Evolutionary conservation across 2,797 vertebrate genomes (phyloP).

Genomic region (Fratercula arctica): DNA sequence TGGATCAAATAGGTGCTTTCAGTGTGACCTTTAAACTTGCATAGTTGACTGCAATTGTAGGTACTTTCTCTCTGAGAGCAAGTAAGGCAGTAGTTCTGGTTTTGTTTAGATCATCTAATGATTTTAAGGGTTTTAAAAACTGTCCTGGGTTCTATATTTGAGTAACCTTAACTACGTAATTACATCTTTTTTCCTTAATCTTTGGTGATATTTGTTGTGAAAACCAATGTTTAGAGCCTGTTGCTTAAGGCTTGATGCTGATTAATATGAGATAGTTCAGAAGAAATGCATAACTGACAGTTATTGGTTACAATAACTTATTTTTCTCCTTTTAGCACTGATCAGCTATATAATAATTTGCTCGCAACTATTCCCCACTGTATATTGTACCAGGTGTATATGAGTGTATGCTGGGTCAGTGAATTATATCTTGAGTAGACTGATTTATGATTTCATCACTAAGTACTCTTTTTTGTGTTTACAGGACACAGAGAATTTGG

Average conservation of each 20-base stretch:
- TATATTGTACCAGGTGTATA: not conserved
- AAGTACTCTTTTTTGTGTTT: not conserved
- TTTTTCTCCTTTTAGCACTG: not conserved
- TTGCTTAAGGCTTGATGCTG: not conserved
- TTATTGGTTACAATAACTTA: not conserved
- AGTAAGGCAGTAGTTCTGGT: not conserved
- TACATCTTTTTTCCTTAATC: not conserved
- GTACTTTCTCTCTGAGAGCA: not conserved
- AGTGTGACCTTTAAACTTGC: not conserved
- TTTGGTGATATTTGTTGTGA: not conserved
- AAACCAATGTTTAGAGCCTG: not conserved
- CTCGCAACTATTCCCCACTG: rapidly evolving
- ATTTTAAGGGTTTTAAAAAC: not conserved
- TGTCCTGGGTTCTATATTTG: not conserved
- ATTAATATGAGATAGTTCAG: not conserved
- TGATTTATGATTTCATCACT: not conserved
- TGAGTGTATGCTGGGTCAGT: not conserved
- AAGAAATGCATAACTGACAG: not conserved
- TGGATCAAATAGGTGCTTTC: not conserved
- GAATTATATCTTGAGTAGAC: not conserved
- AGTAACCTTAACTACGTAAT: not conserved
- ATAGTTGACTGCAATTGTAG: not conserved
- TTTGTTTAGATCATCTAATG: not conserved
- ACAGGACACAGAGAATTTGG: not conserved
- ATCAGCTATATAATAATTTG: not conserved